Base-by-base conservation (phyloP, 2,888 invertebrate genomes). In the Hipparchia sbordonii region DNA sequence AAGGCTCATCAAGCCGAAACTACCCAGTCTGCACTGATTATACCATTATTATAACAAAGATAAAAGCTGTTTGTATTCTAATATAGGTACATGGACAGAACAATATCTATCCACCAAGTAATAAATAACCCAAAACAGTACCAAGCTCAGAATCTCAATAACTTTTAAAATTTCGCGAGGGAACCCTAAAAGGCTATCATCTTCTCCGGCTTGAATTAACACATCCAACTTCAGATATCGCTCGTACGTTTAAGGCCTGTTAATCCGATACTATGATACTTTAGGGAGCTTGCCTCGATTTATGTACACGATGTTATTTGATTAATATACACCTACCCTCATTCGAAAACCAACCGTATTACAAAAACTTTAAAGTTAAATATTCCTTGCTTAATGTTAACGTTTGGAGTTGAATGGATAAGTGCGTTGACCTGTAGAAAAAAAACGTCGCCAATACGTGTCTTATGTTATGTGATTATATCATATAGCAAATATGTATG, bases 181-280 rank as follows among this genome's bases (percentile, higher is more conserved):
- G 82, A 81, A 78, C 83, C 80, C 82, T 76, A 80, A 82, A 80
- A 72, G 57, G 60, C 67, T 76, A 77, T 77, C 77, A 77, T 77
- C 77, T 78, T 80, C 80, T 78, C 77, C 76, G 71, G 72, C 75
- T 78, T 78, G 82, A 86, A 88, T 88, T 85, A 87, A 89, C 87
- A 87, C 87, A 82, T 88, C 79, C 80, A 80, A 74, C 70, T 65
- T 74, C 78, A 79, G 83, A 85, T 85, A 83, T 81, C 81, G 81
- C 77, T 77, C 80, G 78, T 81, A 80, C 81, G 77, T 82, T 88
- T 84, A 85, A 83, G 78, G 84, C 79, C 81, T 86, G 87, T 86
- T 88, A 88, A 89, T 87, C 87, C 84, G 85, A 89, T 84, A 85
- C 83, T 81, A 74, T 79, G 79, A 81, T 81, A 83, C 84, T 84